Percentiles rank a stretch among this genome's conserved stretches.
Evolutionary conservation across 2,797 vertebrate species (phyloP).

Genomic region (Pipistrellus nathusii): DNA sequence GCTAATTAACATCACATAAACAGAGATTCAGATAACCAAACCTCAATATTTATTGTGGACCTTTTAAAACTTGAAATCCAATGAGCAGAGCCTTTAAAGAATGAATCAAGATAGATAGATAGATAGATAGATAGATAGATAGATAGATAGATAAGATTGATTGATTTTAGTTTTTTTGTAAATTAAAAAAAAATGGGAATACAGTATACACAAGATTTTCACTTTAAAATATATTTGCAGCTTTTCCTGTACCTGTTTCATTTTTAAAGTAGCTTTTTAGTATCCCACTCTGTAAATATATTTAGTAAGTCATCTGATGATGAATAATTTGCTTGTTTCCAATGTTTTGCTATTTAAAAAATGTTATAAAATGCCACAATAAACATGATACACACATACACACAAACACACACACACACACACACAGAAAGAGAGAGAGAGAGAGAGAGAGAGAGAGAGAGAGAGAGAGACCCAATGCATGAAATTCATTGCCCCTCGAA

Average conservation of each 20-base stretch:
- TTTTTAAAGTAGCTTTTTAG: constrained; percentile 16
- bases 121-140: background rate
- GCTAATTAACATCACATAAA: constrained; percentile 75
- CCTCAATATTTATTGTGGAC: background rate
- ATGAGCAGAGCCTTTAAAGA: constrained; percentile 3
- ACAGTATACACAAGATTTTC: background rate
- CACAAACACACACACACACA: too few relatives aligned
- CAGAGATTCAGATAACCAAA: background rate
- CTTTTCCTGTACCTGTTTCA: background rate
- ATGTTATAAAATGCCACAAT: background rate
- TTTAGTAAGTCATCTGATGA: background rate
- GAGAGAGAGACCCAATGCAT: too few relatives aligned
- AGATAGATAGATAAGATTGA: background rate
- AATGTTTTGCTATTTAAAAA: background rate
- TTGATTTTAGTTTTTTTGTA: background rate
- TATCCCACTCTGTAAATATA: background rate
- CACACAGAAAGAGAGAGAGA: too few relatives aligned
- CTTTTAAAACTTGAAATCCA: constrained; percentile 60
- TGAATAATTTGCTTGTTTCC: background rate
- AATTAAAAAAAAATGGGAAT: background rate
- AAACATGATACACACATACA: background rate
- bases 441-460: too few relatives aligned
- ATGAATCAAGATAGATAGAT: background rate
- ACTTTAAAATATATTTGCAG: background rate
- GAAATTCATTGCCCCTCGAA: too few relatives aligned